phyloP scores from a whole-genome alignment of 2,888 invertebrate genomes.

The Poecilus cupreus region DNA sequence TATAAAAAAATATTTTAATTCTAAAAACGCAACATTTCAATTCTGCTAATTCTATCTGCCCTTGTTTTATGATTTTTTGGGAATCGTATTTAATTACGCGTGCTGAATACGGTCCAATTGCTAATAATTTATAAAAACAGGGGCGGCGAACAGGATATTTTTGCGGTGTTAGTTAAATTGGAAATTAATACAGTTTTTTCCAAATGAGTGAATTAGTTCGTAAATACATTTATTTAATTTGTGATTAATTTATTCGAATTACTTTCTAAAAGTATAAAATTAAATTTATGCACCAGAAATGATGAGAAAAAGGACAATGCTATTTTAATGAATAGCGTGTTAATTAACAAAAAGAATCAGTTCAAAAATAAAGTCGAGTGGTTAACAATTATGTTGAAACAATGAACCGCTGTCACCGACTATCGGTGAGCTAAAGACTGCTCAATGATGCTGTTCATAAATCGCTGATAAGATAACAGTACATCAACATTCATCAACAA shows the following conservation, averaged over 20 bases:
- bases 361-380: conserved; percentile 33
- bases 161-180: not conserved
- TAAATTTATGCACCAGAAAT: conserved; percentile 32
- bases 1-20: too few species aligned
- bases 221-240: conserved; percentile 25
- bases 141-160: not conserved
- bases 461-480: conserved; percentile 54
- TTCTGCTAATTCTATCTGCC: too few species aligned
- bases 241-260: conserved; percentile 35
- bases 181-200: conserved; percentile 14
- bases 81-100: too few species aligned
- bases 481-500: conserved; percentile 42
- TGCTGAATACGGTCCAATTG: too few species aligned
- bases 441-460: conserved; percentile 37
- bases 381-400: conserved; percentile 37
- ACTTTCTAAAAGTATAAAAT: conserved; percentile 46
- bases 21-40: too few species aligned
- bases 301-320: conserved; percentile 48
- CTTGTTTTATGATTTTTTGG: too few species aligned
- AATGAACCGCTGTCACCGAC: conserved; percentile 35
- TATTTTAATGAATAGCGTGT: conserved; percentile 41
- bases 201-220: conserved; percentile 26
- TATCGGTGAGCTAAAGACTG: not conserved
- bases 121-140: not conserved
- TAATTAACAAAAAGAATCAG: conserved; percentile 46